Evolutionary conservation across 2,888 invertebrate species (phyloP).

Genomic region (Toxonevra muliebris): DNA sequence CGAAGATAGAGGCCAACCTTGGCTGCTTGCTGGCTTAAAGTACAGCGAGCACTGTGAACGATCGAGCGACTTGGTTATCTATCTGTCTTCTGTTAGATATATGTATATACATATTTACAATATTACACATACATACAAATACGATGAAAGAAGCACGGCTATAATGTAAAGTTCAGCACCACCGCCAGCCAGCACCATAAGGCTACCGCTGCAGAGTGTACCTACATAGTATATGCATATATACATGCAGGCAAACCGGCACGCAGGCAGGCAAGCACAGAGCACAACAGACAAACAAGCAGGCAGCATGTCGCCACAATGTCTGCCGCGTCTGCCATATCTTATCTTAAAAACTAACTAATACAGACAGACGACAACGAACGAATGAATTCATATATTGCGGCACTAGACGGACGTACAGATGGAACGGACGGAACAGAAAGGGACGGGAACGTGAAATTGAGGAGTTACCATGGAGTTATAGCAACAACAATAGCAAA

Average conservation of each 20-base stretch:
- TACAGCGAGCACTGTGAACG: constrained; percentile 31
- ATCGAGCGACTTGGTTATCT: constrained; percentile 26
- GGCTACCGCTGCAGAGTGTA: no score
- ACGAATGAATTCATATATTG: constrained; percentile 12
- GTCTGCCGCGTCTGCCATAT: constrained; percentile 61
- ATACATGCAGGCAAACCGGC: constrained; percentile 20
- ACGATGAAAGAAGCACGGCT: neutral
- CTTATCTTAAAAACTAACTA: constrained; percentile 52
- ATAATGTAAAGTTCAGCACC: constrained; percentile 16
- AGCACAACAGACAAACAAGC: constrained; percentile 28
- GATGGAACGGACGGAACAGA: constrained; percentile 3
- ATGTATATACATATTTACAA: constrained; percentile 11
- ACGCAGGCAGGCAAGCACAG: constrained; percentile 28
- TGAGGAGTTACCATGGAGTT: constrained; percentile 18
- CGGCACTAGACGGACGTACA: constrained; percentile 1
- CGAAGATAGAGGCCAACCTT: constrained; percentile 48
- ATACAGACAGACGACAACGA: constrained; percentile 38
- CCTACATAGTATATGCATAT: neutral
- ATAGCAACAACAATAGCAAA: constrained; percentile 22
- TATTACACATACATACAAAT: neutral
- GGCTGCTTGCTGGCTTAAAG: constrained; percentile 35
- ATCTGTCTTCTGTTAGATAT: constrained; percentile 14
- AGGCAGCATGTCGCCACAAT: constrained; percentile 58
- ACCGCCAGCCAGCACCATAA: no score
- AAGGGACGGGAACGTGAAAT: constrained; percentile 5